phyloP scores from a whole-genome alignment of 35 echinoderm and acorn worm genomes.

The Strongylocentrotus purpuratus region DNA sequence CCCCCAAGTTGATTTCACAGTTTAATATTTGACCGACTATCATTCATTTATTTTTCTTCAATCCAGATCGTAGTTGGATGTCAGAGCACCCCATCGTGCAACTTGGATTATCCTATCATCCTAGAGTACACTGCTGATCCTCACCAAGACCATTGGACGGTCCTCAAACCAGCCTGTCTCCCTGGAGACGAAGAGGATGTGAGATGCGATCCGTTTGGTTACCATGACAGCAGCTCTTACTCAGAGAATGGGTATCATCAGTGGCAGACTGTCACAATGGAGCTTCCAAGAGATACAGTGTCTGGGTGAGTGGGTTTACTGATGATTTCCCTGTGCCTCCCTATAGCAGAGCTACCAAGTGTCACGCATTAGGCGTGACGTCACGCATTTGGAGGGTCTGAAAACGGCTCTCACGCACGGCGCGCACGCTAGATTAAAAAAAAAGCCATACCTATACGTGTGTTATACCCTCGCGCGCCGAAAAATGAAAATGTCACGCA shows the following conservation, averaged over 20 bases:
- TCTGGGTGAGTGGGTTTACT: slow-evolving; percentile 60
- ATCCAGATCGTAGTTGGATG: slow-evolving; percentile 92
- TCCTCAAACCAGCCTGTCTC: slow-evolving; percentile 69
- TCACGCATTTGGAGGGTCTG: no score
- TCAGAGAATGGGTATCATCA: slow-evolving; percentile 67
- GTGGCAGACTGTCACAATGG: slow-evolving; percentile 81
- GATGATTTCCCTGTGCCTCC: no score
- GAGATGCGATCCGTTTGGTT: slow-evolving; percentile 58
- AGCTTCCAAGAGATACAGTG: slow-evolving; percentile 65
- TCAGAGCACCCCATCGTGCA: slow-evolving; percentile 63
- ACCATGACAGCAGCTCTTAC: slow-evolving; percentile 69
- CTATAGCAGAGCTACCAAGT: no score
- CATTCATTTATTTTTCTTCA: no score
- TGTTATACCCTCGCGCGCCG: no score
- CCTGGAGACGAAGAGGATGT: slow-evolving; percentile 58
- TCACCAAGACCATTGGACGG: slow-evolving; percentile 56
- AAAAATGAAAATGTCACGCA: no score
- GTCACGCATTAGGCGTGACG: no score
- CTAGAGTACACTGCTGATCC: slow-evolving; percentile 86
- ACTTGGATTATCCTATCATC: slow-evolving; percentile 51
- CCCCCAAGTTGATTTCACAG: no score
- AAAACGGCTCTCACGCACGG: no score
- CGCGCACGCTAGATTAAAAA: no score
- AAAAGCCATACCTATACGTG: no score
- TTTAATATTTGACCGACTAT: neutral